Evolutionary conservation across 2,888 invertebrate genomes (phyloP).

Genomic region (Eueremaeus valkanovi): DNA sequence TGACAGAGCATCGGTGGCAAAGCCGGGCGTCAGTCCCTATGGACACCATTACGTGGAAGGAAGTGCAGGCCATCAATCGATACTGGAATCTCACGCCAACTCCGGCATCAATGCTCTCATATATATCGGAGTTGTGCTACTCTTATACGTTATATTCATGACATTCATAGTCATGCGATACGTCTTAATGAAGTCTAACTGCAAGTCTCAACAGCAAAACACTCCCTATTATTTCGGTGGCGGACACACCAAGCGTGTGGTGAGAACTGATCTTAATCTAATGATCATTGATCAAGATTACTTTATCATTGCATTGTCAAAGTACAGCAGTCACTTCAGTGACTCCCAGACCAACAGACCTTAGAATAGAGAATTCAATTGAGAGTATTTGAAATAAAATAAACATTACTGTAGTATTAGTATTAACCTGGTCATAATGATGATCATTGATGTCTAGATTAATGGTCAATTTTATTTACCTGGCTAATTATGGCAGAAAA

Average conservation of each 20-base stretch:
- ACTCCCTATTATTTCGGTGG: constrained; percentile 30
- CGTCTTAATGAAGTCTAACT: background rate
- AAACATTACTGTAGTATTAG: too few species aligned
- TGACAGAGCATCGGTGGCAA: background rate
- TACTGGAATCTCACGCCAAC: constrained; percentile 27
- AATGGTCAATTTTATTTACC: too few species aligned
- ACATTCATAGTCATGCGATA: constrained; percentile 19
- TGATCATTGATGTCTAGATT: too few species aligned
- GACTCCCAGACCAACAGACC: too few species aligned
- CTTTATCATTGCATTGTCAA: too few species aligned
- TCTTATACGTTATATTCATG: constrained; percentile 19
- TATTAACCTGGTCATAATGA: too few species aligned
- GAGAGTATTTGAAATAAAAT: too few species aligned
- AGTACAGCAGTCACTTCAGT: too few species aligned
- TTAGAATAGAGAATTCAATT: too few species aligned
- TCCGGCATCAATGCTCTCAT: constrained; percentile 22
- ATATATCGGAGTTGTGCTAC: constrained; percentile 31
- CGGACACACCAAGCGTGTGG: background rate
- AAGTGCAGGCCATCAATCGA: constrained; percentile 5
- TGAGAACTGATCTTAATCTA: too few species aligned
- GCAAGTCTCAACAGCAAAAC: background rate
- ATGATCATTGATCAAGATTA: too few species aligned
- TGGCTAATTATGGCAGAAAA: too few species aligned
- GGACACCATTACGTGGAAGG: background rate
- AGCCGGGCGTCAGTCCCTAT: background rate